Evolutionary conservation across 2,797 vertebrate species (phyloP).

Genomic region (Amphiprion clarkii): DNA sequence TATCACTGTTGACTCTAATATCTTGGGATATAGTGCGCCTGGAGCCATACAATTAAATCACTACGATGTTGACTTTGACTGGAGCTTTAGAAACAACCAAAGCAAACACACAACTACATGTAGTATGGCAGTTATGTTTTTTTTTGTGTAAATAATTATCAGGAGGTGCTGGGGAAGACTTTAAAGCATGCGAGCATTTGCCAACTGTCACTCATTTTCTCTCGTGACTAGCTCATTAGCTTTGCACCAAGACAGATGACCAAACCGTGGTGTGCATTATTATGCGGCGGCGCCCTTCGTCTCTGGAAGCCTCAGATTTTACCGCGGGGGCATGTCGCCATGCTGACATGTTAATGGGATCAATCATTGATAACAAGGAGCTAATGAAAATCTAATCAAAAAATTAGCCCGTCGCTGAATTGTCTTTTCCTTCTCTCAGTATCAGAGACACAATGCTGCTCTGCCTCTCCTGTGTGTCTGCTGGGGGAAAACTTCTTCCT

Average conservation of each 20-base stretch:
- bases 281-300: slow-evolving; percentile 49
- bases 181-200: slow-evolving; percentile 25
- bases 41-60: slow-evolving; percentile 79
- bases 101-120: slow-evolving; percentile 57
- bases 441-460: slow-evolving; percentile 26
- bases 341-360: slow-evolving; percentile 79
- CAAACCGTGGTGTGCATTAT: slow-evolving; percentile 43
- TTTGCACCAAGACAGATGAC: slow-evolving; percentile 62
- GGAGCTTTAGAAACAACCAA: slow-evolving; percentile 54
- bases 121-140: slow-evolving; percentile 46
- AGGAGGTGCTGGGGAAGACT: background rate
- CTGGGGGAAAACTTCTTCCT: slow-evolving; percentile 29
- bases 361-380: slow-evolving; percentile 78
- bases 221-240: slow-evolving; percentile 65
- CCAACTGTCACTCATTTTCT: slow-evolving; percentile 47
- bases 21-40: slow-evolving; percentile 66
- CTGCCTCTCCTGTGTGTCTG: slow-evolving; percentile 24
- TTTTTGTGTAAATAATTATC: slow-evolving; percentile 41
- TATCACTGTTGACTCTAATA: slow-evolving; percentile 79
- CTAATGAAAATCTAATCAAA: slow-evolving; percentile 82
- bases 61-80: slow-evolving; percentile 62
- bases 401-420: slow-evolving; percentile 59
- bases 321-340: slow-evolving; percentile 64
- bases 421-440: slow-evolving; percentile 50
- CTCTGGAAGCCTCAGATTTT: slow-evolving; percentile 53